phyloP scores from a whole-genome alignment of 1,140 invertebrate species.

The Pseudobourletiella spinata region DNA sequence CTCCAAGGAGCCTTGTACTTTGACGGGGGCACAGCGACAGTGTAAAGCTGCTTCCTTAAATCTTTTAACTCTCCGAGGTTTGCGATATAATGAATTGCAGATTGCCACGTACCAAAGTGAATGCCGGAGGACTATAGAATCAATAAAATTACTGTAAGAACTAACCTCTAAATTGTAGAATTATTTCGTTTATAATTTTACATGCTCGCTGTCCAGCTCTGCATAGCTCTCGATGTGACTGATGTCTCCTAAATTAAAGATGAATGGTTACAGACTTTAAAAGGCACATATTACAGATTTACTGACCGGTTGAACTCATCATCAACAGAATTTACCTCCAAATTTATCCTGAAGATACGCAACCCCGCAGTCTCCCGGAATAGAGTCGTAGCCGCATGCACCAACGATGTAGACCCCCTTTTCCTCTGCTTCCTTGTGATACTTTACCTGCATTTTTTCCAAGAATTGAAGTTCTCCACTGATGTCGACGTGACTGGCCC shows the following conservation, averaged over 20 bases:
- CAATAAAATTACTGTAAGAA: background rate
- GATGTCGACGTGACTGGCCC: conserved; percentile 81
- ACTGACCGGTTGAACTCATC: too few species aligned
- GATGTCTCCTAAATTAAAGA: too few species aligned
- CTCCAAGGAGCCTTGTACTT: conserved; percentile 39
- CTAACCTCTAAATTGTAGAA: too few species aligned
- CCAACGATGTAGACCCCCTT: conserved; percentile 72
- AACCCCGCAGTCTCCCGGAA: conserved; percentile 77
- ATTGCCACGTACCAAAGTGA: conserved; percentile 78
- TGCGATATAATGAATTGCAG: conserved; percentile 61
- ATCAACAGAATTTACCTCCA: conserved; percentile 50
- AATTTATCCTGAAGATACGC: conserved; percentile 65
- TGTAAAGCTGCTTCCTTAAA: conserved; percentile 56
- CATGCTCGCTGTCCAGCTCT: too few species aligned
- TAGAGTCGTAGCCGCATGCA: conserved; percentile 77
- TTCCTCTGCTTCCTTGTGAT: conserved; percentile 64
- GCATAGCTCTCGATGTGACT: too few species aligned
- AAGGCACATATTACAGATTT: too few species aligned
- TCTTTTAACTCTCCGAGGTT: conserved; percentile 51
- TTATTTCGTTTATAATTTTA: too few species aligned
- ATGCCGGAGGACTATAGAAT: conserved; percentile 41
- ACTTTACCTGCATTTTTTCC: conserved; percentile 72
- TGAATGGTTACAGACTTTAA: too few species aligned
- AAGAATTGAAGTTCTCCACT: conserved; percentile 81
- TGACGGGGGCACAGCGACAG: conserved; percentile 51